Evolutionary conservation across 2,797 vertebrate genomes (phyloP).

Genomic region (Pelochelys cantorii): DNA sequence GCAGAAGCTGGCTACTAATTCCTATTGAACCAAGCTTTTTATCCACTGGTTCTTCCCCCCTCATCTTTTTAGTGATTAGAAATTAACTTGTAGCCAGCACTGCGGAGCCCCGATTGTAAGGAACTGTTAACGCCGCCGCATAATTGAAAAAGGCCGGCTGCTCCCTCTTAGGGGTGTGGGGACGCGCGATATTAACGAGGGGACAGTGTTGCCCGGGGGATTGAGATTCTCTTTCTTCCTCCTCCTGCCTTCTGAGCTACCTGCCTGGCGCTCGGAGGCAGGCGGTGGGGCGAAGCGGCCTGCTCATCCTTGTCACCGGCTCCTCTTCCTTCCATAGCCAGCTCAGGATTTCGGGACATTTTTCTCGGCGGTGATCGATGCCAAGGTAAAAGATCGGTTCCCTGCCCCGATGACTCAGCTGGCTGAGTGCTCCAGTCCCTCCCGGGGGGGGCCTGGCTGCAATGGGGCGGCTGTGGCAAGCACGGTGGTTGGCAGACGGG

Average conservation of each 20-base stretch:
- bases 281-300: background rate
- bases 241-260: background rate
- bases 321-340: constrained; percentile 80
- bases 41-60: constrained; percentile 43
- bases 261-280: background rate
- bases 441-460: background rate
- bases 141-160: constrained; percentile 50
- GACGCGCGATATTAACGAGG: background rate
- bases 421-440: background rate
- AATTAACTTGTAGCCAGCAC: constrained; percentile 59
- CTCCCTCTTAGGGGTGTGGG: background rate
- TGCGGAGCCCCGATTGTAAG: constrained; percentile 1
- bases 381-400: constrained; percentile 84
- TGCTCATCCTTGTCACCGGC: background rate
- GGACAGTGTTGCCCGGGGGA: rapidly evolving
- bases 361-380: constrained; percentile 94
- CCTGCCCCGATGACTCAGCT: background rate
- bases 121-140: background rate
- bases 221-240: background rate
- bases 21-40: constrained; percentile 63
- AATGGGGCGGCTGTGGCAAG: too few relatives aligned
- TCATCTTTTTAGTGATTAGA: constrained; percentile 19
- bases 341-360: constrained; percentile 90
- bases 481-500: too few relatives aligned
- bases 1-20: constrained; percentile 63